Conservation (phyloP, 2,113 vertebrate genomes). For the Nettapus auritus region DNA sequence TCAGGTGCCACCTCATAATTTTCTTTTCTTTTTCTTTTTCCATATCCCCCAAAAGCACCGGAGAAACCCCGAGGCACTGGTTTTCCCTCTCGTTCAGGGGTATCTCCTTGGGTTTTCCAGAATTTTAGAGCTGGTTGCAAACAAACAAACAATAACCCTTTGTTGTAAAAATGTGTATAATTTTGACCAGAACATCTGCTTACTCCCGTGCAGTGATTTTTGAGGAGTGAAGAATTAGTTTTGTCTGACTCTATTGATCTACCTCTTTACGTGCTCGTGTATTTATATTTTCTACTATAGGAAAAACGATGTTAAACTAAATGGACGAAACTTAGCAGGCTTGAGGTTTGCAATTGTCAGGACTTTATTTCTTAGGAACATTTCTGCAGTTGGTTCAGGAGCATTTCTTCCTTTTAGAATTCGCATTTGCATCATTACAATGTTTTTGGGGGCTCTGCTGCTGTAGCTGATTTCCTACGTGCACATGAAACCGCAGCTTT, state of each 20-base stretch:
- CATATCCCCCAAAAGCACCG: not conserved
- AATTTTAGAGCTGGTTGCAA: not conserved
- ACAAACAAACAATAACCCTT: not conserved
- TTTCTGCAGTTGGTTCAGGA: not conserved
- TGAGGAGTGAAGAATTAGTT: not conserved
- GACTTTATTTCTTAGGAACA: not conserved
- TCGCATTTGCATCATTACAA: not conserved
- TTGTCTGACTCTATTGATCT: not conserved
- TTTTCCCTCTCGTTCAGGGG: not conserved
- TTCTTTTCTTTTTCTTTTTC: not conserved
- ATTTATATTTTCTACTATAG: not conserved
- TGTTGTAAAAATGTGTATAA: fast-evolving
- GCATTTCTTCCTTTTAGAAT: not conserved
- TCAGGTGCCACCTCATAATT: not conserved
- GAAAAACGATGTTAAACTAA: not conserved
- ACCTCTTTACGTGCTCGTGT: not conserved
- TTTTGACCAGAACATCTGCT: not conserved
- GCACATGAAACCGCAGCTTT: fast-evolving
- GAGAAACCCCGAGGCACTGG: fast-evolving
- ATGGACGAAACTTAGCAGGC: not conserved
- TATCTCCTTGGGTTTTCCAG: not conserved
- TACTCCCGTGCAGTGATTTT: not conserved
- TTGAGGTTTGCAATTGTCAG: not conserved
- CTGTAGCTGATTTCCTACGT: not conserved
- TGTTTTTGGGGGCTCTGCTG: not conserved